These are phyloP conservation scores for Eilema depressum DNA, from an alignment of 2,888 invertebrate species.

Conservation along the genomic window DNA sequence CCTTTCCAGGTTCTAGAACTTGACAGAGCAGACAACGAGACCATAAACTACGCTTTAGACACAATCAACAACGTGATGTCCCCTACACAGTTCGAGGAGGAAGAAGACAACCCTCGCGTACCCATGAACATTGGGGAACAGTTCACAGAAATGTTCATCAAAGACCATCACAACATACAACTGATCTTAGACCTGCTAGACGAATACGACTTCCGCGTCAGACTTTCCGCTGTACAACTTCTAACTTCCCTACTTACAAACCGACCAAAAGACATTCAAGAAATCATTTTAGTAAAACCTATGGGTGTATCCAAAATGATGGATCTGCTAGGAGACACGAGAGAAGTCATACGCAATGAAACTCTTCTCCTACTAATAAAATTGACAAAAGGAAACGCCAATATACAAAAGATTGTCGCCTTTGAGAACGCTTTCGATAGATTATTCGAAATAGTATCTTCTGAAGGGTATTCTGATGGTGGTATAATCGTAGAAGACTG, in stretches of 20 bases:
- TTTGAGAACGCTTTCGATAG: conserved; percentile 99
- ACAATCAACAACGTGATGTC: conserved; percentile 96
- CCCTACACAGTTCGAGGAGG: conserved; percentile 93
- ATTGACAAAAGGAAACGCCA: conserved; percentile 96
- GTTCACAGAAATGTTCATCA: conserved; percentile 99
- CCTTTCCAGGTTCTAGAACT: conserved; percentile 91
- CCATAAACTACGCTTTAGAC: conserved; percentile 96
- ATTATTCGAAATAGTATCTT: conserved; percentile 96
- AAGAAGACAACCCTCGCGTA: conserved; percentile 89
- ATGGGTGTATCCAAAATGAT: conserved; percentile 99
- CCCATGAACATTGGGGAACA: conserved; percentile 94
- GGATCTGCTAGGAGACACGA: conserved; percentile 97
- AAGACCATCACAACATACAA: conserved; percentile 94
- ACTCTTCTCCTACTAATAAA: conserved; percentile 96
- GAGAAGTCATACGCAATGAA: conserved; percentile 98
- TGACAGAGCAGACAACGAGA: conserved; percentile 96
- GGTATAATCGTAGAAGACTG: conserved; percentile 99
- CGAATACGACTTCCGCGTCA: conserved; percentile 97
- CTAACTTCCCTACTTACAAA: conserved; percentile 95
- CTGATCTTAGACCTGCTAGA: conserved; percentile 94
- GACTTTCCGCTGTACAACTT: conserved; percentile 96
- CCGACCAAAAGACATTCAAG: conserved; percentile 94
- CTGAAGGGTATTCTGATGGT: conserved; percentile 97
- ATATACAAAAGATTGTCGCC: conserved; percentile 99
- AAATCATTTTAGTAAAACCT: conserved; percentile 95